A percentile compares a stretch with the other conserved stretches of the same genome.
These are phyloP conservation scores for Chascanopsetta lugubris DNA, from an alignment of 2,113 vertebrate species.

Conservation along the genomic window DNA sequence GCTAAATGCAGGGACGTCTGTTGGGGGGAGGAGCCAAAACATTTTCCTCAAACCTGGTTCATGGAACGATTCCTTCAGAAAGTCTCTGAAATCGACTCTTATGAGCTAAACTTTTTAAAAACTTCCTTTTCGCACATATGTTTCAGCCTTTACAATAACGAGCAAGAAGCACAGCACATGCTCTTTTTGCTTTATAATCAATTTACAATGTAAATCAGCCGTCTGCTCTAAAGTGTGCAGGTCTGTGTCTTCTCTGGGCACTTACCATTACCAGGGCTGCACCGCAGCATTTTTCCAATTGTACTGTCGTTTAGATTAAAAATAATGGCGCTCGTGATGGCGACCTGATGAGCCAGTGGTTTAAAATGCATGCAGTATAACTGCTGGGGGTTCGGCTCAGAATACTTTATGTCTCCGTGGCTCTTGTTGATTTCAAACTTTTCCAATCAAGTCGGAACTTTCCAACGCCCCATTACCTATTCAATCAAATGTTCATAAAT, in stretches of 20 bases:
- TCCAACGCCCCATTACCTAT: neutral
- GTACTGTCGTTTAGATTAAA: neutral
- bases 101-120: neutral
- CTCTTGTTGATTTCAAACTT: neutral
- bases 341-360: too few species aligned
- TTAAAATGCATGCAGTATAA: too few species aligned
- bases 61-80: too few species aligned
- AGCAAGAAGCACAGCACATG: conserved; percentile 6
- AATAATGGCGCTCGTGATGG: too few species aligned
- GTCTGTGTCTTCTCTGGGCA: conserved; percentile 13
- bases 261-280: neutral
- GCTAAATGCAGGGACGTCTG: too few species aligned
- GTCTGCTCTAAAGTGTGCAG: conserved; percentile 1
- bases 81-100: too few species aligned
- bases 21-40: too few species aligned
- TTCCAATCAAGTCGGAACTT: too few species aligned
- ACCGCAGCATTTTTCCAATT: conserved; percentile 9
- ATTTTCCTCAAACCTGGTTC: too few species aligned
- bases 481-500: neutral
- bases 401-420: neutral
- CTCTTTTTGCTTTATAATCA: conserved; percentile 33
- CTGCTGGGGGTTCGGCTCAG: too few species aligned
- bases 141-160: too few species aligned
- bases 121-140: too few species aligned
- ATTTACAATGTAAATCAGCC: conserved; percentile 34